These are phyloP conservation scores for Drosophila merina DNA, from an alignment of 2,888 invertebrate species.

Conservation along the genomic window DNA sequence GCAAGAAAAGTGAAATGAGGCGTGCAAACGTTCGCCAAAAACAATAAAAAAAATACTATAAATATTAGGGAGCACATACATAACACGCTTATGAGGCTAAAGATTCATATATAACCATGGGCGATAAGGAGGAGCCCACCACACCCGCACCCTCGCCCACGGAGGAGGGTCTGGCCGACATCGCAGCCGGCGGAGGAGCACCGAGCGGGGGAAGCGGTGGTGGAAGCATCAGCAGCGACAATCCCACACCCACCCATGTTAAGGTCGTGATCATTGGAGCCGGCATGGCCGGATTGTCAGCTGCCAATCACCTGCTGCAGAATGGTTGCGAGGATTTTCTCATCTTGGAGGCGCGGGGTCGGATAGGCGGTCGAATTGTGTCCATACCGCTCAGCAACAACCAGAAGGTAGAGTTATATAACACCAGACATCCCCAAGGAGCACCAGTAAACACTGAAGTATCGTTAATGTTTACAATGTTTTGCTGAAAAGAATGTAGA, in stretches of 20 bases:
- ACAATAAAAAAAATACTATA: constrained; percentile 27
- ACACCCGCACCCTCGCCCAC: constrained; percentile 78
- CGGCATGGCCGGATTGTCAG: constrained; percentile 92
- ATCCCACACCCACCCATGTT: constrained; percentile 83
- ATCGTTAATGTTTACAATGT: neutral
- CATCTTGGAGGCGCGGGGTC: constrained; percentile 91
- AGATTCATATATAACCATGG: constrained; percentile 49
- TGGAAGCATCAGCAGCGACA: constrained; percentile 24
- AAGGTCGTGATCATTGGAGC: constrained; percentile 93
- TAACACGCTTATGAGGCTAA: constrained; percentile 50
- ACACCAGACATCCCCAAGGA: neutral
- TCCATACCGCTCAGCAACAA: constrained; percentile 88
- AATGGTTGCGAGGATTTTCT: constrained; percentile 91
- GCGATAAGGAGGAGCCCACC: constrained; percentile 70
- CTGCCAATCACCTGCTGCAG: constrained; percentile 92
- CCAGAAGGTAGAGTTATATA: constrained; percentile 82
- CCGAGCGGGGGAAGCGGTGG: constrained; percentile 36
- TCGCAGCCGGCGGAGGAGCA: constrained; percentile 44
- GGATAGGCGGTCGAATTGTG: constrained; percentile 92
- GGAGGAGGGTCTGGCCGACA: constrained; percentile 63
- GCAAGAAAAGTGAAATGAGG: constrained; percentile 50
- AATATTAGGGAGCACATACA: constrained; percentile 5
- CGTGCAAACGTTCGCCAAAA: constrained; percentile 35
- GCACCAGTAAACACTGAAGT: neutral
- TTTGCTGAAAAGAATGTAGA: neutral